Conservation (phyloP, 2,113 vertebrate species). For the Sturnus vulgaris region DNA sequence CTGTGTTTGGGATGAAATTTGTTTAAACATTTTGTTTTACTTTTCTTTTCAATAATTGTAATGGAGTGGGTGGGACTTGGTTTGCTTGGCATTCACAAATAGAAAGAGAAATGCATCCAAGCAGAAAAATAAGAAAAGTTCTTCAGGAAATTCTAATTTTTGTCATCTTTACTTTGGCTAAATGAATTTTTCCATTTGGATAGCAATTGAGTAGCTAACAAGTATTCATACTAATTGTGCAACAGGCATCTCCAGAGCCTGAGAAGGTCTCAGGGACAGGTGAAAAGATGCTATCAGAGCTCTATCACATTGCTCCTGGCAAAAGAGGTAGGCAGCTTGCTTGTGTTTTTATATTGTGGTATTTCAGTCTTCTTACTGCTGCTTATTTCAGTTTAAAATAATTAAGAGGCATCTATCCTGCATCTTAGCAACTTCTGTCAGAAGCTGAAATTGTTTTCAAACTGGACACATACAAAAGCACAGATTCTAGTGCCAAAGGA, state of each 20-base stretch:
- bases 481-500: background rate
- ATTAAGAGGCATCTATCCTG: background rate
- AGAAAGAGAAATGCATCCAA: background rate
- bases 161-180: background rate
- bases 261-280: background rate
- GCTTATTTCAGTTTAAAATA: background rate
- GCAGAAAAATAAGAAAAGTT: background rate
- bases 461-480: background rate
- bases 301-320: background rate
- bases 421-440: background rate
- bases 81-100: background rate
- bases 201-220: background rate
- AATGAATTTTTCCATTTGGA: background rate
- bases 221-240: background rate
- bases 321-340: background rate
- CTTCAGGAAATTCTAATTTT: background rate
- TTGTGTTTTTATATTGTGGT: background rate
- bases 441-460: background rate
- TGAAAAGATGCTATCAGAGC: background rate
- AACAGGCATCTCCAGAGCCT: background rate
- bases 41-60: background rate
- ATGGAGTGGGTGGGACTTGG: background rate
- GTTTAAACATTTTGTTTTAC: background rate
- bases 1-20: background rate
- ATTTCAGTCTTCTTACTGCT: background rate